Evolutionary conservation across 23 tunicate species (phyloP), one percentile per base, ranked within the genome.

Genomic region (Styela clava): DNA sequence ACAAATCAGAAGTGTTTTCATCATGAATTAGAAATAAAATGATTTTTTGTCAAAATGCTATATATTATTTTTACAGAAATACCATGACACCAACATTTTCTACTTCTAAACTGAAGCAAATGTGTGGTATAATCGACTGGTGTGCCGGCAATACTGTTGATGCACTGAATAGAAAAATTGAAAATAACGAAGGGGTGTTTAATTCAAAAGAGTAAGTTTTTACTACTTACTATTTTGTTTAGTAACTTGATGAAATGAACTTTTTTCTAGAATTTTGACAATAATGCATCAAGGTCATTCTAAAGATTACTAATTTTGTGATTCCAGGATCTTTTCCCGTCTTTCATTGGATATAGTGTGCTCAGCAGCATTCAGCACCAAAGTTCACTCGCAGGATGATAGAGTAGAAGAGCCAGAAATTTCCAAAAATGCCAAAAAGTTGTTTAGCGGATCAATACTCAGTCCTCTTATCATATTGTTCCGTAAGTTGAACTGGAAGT

Each of bases 331-430:
- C 1, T 90, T 90, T 64, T 79, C 82, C 0, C 44, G 78, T 16
- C 82, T 86, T 23, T 78, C 97, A 35, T 28, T 91, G 63, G 97
- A 91, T 83, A 81, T 91, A 16, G 84, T 86, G 12, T 86, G 88
- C 64, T 86, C 97, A 7, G 86, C 97, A 33, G 97, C 97, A 20
- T 91, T 91, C 67, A 91, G 97, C 64, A 69, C 87, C 12, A 83
- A 91, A 26, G 82, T 86, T 0, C 81, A 86, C 68, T 68, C 78
- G 34, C 88, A 90, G 64, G 88, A 72, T 34, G 78, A 72, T 36
- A 72, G 52, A 31, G 51, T 31, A 16, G 52, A 72, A 34, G 78
- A 72, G 29, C 78, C 78, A 18, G 78, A 72, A 31, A 72, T 72
- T n/a, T 29, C 78, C 20, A 72, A 28, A 28, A 29, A 72, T 31